phyloP scores from a whole-genome alignment of 2,888 invertebrate species.

The Folsomia manolachei region DNA sequence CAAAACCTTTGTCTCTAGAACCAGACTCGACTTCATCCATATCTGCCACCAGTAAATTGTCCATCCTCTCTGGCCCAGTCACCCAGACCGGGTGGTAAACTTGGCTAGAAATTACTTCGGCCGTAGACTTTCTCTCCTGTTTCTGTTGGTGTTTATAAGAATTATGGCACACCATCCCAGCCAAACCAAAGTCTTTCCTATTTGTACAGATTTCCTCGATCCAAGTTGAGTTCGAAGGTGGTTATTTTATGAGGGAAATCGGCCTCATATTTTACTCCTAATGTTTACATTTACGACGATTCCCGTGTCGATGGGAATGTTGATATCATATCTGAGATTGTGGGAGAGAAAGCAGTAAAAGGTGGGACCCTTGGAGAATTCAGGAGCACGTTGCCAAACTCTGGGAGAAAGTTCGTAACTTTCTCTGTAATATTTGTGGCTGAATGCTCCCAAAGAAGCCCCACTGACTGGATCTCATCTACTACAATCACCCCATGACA shows the following conservation, averaged over 20 bases:
- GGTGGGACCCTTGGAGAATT: neutral
- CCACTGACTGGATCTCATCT: neutral
- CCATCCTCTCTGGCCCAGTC: neutral
- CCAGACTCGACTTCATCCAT: no score
- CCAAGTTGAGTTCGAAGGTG: slow-evolving; percentile 33
- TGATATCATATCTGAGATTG: neutral
- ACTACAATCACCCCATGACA: neutral
- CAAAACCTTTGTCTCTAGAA: neutral
- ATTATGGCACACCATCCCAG: neutral
- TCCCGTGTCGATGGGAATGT: neutral
- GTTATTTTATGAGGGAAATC: slow-evolving; percentile 36
- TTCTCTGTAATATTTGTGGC: no score
- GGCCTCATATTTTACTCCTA: slow-evolving; percentile 35
- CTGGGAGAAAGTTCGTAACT: no score
- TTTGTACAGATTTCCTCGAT: neutral
- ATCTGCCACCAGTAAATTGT: neutral
- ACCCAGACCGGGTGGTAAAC: no score
- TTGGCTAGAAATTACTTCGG: no score
- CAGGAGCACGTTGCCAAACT: no score
- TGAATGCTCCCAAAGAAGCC: neutral
- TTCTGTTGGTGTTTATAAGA: neutral
- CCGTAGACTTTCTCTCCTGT: no score
- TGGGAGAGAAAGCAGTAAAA: neutral
- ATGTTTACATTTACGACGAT: slow-evolving; percentile 38
- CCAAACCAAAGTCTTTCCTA: neutral